These are phyloP conservation scores for Hirtodrosophila duncani DNA, from an alignment of 2,888 invertebrate genomes.

Conservation along the genomic window DNA sequence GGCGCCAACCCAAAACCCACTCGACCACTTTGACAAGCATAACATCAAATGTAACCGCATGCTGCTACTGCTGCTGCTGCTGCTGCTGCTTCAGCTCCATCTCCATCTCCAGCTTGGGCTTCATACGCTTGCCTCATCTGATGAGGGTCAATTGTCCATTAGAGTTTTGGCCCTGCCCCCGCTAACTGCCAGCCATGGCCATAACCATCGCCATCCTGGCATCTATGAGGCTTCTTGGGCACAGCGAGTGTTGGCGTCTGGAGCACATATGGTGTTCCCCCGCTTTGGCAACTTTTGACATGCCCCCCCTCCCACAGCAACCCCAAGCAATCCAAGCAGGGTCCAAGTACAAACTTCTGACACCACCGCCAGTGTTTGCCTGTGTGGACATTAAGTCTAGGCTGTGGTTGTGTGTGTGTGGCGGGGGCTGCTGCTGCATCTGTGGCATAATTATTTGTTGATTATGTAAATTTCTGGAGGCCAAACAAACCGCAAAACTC, in stretches of 20 bases:
- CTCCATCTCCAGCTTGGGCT: too few species aligned
- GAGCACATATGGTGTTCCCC: slow-evolving; percentile 30
- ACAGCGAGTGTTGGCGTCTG: not conserved
- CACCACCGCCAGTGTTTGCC: not conserved
- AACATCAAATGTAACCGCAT: slow-evolving; percentile 66
- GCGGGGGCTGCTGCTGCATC: slow-evolving; percentile 35
- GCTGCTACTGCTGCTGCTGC: slow-evolving; percentile 38
- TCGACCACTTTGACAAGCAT: slow-evolving; percentile 40
- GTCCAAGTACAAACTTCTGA: not conserved
- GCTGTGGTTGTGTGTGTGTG: slow-evolving; percentile 4
- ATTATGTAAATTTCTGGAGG: slow-evolving; percentile 62
- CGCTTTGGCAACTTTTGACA: slow-evolving; percentile 48
- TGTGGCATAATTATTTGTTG: slow-evolving; percentile 67
- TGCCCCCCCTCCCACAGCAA: slow-evolving; percentile 19
- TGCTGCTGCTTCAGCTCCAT: slow-evolving; percentile 17
- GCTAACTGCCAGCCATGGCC: too few species aligned
- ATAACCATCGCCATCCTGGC: too few species aligned
- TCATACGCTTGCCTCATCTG: slow-evolving; percentile 20
- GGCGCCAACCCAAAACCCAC: slow-evolving; percentile 22
- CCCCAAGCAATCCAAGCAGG: not conserved
- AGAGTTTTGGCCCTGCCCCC: too few species aligned
- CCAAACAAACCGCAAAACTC: slow-evolving; percentile 33
- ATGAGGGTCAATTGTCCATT: slow-evolving; percentile 60
- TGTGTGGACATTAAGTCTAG: slow-evolving; percentile 23
- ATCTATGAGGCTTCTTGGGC: slow-evolving; percentile 19